Conservation (phyloP, 1,140 invertebrate species). For the Oryctes rhinoceros region DNA sequence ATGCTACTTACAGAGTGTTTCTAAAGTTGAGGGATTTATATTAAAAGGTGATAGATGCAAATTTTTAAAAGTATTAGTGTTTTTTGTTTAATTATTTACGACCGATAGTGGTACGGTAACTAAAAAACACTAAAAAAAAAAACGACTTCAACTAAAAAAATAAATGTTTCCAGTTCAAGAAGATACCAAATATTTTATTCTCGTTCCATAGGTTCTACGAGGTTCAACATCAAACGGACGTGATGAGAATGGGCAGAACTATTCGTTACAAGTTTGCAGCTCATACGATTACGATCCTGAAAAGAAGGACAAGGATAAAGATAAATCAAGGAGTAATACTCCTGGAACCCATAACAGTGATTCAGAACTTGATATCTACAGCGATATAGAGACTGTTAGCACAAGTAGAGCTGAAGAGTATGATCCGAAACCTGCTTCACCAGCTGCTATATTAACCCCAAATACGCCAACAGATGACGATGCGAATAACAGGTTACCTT, state of each 20-base stretch:
- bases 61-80: too few relatives aligned
- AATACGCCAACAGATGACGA: slow-evolving; percentile 12
- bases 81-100: too few relatives aligned
- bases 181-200: background rate
- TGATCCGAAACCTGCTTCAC: slow-evolving; percentile 43
- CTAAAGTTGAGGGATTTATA: background rate
- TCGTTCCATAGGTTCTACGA: background rate
- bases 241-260: slow-evolving; percentile 2
- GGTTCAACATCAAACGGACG: background rate
- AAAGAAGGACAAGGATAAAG: slow-evolving; percentile 35
- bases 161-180: too few relatives aligned
- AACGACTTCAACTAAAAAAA: too few relatives aligned
- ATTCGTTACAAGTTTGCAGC: background rate
- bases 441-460: background rate
- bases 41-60: too few relatives aligned
- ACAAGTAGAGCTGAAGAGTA: slow-evolving; percentile 54
- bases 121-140: too few relatives aligned
- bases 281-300: slow-evolving; percentile 27
- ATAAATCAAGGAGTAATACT: slow-evolving; percentile 27
- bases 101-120: too few relatives aligned
- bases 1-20: background rate
- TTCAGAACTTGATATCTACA: slow-evolving; percentile 64
- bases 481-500: slow-evolving; percentile 25
- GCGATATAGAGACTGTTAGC: slow-evolving; percentile 63
- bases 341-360: slow-evolving; percentile 28